phyloP scores from a whole-genome alignment of 37 sponge, comb jelly and placozoan species.

The Ianthella basta region DNA sequence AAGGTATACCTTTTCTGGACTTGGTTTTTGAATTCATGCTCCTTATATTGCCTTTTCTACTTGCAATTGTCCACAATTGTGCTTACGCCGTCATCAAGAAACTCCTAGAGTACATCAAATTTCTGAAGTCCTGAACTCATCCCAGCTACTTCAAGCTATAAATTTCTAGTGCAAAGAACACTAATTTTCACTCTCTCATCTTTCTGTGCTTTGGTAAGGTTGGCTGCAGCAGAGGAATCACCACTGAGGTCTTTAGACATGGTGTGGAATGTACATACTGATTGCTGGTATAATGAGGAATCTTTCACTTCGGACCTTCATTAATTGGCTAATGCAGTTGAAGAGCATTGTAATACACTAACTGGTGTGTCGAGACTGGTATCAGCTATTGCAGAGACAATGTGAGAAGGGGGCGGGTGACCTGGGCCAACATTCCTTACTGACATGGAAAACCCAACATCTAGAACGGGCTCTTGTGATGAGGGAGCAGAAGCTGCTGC shows the following conservation, averaged over 20 bases:
- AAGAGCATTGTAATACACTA: conserved; percentile 2
- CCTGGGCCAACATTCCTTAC: neutral
- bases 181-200: conserved; percentile 33
- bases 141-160: conserved; percentile 2
- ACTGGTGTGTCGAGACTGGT: neutral
- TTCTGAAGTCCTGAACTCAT: conserved; percentile 19
- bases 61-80: conserved; percentile 43
- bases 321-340: conserved; percentile 8
- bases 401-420: neutral
- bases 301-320: conserved; percentile 21
- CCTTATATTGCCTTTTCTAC: neutral
- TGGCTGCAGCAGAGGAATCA: conserved; percentile 29
- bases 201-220: neutral
- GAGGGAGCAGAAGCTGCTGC: neutral
- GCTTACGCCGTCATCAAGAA: conserved; percentile 23
- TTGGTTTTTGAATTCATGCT: neutral
- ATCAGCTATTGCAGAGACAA: neutral
- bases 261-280: conserved; percentile 25
- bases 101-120: conserved; percentile 33
- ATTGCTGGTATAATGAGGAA: conserved; percentile 35
- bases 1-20: too few relatives aligned
- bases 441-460: neutral
- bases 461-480: neutral
- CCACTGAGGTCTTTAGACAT: conserved; percentile 35
- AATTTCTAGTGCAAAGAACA: conserved; percentile 30